Evolutionary conservation across 53 echinoderm and acorn worm species (phyloP).

Genomic region (Apostichopus leukothele): DNA sequence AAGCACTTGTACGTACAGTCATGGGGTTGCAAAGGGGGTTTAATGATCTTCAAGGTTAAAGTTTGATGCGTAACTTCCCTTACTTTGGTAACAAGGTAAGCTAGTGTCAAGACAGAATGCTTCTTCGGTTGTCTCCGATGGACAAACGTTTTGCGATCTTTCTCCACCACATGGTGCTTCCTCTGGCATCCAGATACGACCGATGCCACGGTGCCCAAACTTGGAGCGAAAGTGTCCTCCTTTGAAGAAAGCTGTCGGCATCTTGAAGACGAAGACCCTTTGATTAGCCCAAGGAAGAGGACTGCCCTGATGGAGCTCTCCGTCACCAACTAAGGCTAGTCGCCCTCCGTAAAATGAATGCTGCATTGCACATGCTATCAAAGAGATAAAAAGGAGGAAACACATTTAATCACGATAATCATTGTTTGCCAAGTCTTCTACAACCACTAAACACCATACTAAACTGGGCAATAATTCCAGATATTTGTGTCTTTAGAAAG

Average conservation of each 20-base stretch:
- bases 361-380: neutral
- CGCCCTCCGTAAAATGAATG: neutral
- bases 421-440: too few relatives aligned
- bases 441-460: too few relatives aligned
- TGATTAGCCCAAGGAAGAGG: neutral
- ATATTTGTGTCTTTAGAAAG: too few relatives aligned
- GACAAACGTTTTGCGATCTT: neutral
- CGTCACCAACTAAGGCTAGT: neutral
- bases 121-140: neutral
- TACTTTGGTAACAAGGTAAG: constrained; percentile 3
- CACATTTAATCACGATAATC: too few relatives aligned
- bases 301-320: neutral
- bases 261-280: neutral
- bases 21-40: too few relatives aligned
- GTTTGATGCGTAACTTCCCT: neutral
- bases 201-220: neutral
- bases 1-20: too few relatives aligned
- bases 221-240: neutral
- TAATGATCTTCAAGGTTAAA: too few relatives aligned
- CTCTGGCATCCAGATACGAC: neutral
- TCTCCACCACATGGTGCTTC: neutral
- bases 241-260: neutral
- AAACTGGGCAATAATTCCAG: too few relatives aligned
- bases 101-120: neutral
- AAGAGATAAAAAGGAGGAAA: too few relatives aligned